Evolutionary conservation across 2,888 invertebrate species (phyloP).

Genomic region (Antheraea assamensis): DNA sequence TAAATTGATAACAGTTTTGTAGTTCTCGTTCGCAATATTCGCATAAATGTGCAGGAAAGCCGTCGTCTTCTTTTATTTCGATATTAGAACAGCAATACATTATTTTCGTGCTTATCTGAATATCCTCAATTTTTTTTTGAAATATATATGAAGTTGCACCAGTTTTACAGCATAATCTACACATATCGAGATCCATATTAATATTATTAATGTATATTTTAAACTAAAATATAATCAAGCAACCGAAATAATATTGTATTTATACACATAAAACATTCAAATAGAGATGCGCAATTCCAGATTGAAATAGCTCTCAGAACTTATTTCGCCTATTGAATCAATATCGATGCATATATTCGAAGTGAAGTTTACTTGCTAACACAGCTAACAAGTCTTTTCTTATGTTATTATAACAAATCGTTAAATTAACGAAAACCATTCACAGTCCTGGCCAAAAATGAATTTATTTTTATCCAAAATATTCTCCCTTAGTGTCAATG

Average conservation of each 20-base stretch:
- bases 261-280: not conserved
- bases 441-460: too few relatives aligned
- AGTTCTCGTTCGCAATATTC: conserved; percentile 50
- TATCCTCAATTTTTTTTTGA: conserved; percentile 31
- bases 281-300: too few relatives aligned
- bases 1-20: conserved; percentile 50
- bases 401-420: too few relatives aligned
- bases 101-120: conserved; percentile 48
- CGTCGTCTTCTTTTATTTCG: conserved; percentile 50
- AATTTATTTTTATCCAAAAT: too few relatives aligned
- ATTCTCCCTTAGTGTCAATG: too few relatives aligned
- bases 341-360: too few relatives aligned
- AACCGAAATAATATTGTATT: not conserved
- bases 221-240: not conserved
- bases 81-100: conserved; percentile 58
- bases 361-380: too few relatives aligned
- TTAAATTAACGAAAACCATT: too few relatives aligned
- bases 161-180: conserved; percentile 57
- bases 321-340: too few relatives aligned
- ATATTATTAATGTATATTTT: not conserved
- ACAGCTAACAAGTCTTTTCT: too few relatives aligned
- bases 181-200: conserved; percentile 49
- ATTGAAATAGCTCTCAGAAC: too few relatives aligned
- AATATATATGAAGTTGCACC: conserved; percentile 51
- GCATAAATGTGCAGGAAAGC: conserved; percentile 57